Base-by-base conservation (phyloP, 1,140 invertebrate species). In the Euura lappo region DNA sequence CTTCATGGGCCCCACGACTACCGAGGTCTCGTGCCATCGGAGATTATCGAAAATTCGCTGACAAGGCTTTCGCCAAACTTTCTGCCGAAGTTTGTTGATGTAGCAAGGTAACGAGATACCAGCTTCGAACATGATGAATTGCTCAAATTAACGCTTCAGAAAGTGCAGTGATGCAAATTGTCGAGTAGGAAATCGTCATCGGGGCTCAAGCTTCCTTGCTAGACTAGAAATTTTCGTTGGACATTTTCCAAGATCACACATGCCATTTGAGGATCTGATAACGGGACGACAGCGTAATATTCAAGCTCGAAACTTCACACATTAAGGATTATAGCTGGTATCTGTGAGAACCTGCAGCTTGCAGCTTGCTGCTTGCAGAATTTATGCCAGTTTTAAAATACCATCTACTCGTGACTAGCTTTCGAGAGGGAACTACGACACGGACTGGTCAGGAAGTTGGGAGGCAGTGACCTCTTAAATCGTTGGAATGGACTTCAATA, bases 381-480 rank as follows among this genome's bases (percentile, higher is more conserved):
- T 60, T 60, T 8, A 60, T 60, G 51, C 4, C 51, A 60, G 51
- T 60, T 60, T 60, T n/a, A 60, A 60, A 60, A 60, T 60, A 60
- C 51, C 8, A 60, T 11, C 51, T 6, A 60, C 51, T 60, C 51
- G 4, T 28, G 28, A 28, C 28, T 60, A 11, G 51, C 10, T 3
- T 60, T n/a, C 6, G 3, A 8, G 10, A 60, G 10, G 51, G 51
- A 8, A 3, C 13, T 11, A 11, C 10, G 8, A n/a, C 13, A 60
- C 13, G 13, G 51, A 60, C 51, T 60, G 51, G 51, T 60, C 13
- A 60, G 8, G 51, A 60, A 60, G 51, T 60, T 60, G 51, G 51
- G 51, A 60, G 13, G 51, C 51, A 60, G 51, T 60, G 51, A 60
- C 51, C 51, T 60, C 51, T 60, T 60, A 60, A 60, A 60, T 60